Conservation (phyloP, 1,140 invertebrate genomes). For the Probaryconus sp. region DNA sequence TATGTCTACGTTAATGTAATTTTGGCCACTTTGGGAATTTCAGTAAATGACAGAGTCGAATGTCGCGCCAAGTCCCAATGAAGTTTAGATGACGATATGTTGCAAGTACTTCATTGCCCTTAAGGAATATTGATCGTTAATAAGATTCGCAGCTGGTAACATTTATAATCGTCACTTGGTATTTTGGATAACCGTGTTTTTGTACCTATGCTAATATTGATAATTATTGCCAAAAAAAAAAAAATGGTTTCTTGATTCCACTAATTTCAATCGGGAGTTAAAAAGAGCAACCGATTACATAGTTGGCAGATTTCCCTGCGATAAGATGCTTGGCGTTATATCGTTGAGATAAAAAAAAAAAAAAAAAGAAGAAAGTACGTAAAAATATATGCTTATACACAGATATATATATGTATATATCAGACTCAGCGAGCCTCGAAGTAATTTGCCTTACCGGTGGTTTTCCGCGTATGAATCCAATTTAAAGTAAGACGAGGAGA, state of each 20-base stretch:
- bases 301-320: conserved; percentile 8
- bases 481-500: conserved; percentile 67
- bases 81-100: conserved; percentile 4
- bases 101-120: too few species aligned
- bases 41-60: conserved; percentile 15
- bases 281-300: conserved; percentile 15
- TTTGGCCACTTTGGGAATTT: conserved; percentile 18
- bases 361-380: conserved; percentile 25
- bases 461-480: conserved; percentile 68
- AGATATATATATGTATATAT: conserved; percentile 37
- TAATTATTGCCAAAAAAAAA: too few species aligned
- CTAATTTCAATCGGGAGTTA: too few species aligned
- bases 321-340: neutral
- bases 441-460: conserved; percentile 65
- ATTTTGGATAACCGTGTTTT: too few species aligned
- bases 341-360: neutral
- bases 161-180: too few species aligned
- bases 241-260: too few species aligned
- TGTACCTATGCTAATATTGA: too few species aligned
- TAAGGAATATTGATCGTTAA: too few species aligned
- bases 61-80: neutral
- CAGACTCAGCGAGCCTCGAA: conserved; percentile 60
- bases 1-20: conserved; percentile 19
- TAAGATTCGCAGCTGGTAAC: too few species aligned
- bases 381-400: conserved; percentile 17